Conservation (phyloP, 1,140 invertebrate genomes). For the Drosophila mayri region DNA sequence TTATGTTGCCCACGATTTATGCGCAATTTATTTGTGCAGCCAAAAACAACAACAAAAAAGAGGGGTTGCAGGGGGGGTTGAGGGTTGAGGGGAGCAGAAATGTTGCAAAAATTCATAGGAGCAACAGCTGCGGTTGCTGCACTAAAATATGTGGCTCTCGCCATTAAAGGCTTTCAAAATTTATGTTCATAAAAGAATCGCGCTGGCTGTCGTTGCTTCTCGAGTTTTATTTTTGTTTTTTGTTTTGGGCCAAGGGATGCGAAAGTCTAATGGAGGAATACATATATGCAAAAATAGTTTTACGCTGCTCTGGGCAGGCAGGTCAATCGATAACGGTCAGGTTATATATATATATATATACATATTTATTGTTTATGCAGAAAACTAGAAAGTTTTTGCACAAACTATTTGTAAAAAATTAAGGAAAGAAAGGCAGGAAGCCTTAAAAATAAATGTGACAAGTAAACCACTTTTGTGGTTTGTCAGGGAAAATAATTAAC, state of each 20-base stretch:
- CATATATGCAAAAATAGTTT: constrained; percentile 57
- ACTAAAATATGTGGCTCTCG: constrained; percentile 59
- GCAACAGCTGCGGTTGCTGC: constrained; percentile 69
- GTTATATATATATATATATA: constrained; percentile 22
- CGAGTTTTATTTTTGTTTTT: constrained; percentile 30
- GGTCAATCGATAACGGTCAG: constrained; percentile 53
- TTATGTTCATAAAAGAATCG: constrained; percentile 75
- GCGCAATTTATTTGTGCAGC: constrained; percentile 81
- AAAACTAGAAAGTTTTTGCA: constrained; percentile 28
- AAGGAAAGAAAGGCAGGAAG: not conserved
- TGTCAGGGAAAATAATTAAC: not conserved
- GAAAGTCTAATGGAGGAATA: constrained; percentile 11
- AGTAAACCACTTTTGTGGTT: constrained; percentile 13
- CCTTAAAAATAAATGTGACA: not conserved
- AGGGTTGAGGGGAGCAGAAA: constrained; percentile 14
- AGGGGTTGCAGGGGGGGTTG: not conserved
- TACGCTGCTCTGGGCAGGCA: constrained; percentile 40
- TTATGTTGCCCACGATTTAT: constrained; percentile 81
- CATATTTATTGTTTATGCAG: too few species aligned
- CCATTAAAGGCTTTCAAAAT: constrained; percentile 79
- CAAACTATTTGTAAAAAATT: constrained; percentile 7
- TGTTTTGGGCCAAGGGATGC: constrained; percentile 26
- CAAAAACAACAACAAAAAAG: constrained; percentile 63
- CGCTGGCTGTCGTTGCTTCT: constrained; percentile 39
- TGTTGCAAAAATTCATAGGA: constrained; percentile 51